These are phyloP conservation scores for Cheumatopsyche charites DNA, from an alignment of 1,140 invertebrate species.

Conservation along the genomic window DNA sequence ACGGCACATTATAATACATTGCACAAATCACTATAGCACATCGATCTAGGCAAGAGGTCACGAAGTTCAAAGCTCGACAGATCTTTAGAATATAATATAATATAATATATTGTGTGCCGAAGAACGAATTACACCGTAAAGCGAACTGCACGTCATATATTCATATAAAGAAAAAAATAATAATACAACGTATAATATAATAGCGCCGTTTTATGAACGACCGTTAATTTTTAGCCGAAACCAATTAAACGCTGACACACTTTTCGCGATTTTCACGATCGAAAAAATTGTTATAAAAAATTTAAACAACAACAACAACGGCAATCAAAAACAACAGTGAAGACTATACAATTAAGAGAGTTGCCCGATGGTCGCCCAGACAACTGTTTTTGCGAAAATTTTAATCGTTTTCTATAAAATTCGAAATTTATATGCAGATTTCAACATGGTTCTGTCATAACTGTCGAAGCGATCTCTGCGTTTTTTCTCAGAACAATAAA, in stretches of 20 bases:
- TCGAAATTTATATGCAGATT: slow-evolving; percentile 11
- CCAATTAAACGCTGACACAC: slow-evolving; percentile 16
- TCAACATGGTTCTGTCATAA: slow-evolving; percentile 4
- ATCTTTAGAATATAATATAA: too few species aligned
- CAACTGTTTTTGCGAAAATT: background rate
- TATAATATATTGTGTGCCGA: too few species aligned
- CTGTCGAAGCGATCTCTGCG: background rate
- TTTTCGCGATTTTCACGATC: background rate
- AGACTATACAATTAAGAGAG: background rate
- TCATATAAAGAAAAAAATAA: too few species aligned
- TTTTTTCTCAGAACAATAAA: too few species aligned
- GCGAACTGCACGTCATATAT: too few species aligned
- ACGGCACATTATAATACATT: background rate
- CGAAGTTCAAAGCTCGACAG: too few species aligned
- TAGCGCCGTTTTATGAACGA: background rate
- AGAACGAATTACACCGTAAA: too few species aligned
- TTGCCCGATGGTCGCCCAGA: background rate
- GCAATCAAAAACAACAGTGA: too few species aligned
- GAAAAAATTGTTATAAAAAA: background rate
- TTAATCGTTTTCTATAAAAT: slow-evolving; percentile 3
- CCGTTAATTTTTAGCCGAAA: background rate
- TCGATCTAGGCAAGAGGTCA: too few species aligned
- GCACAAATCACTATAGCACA: too few species aligned
- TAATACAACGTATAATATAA: background rate
- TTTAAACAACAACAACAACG: too few species aligned